Evolutionary conservation across 2,797 vertebrate species (phyloP), one percentile per base, ranked within the genome.

Genomic region (Acrossocheilus fasciatus): DNA sequence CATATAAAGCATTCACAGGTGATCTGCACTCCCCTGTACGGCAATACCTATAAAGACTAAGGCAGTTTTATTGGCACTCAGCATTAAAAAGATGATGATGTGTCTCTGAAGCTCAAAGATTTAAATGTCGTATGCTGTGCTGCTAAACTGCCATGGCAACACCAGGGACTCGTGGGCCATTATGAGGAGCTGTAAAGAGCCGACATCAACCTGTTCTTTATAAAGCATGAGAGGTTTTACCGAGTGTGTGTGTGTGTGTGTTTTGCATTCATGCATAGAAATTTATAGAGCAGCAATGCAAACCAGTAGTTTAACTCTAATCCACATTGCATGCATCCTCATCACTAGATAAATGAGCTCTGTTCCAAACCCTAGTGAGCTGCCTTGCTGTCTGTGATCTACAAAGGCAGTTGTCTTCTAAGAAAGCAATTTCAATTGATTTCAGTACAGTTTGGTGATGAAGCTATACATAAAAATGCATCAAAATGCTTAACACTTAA

Each of bases 141-240:
- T 52, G 30, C 34, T 77, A n/a, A 79, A 83, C n/a, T 73, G 69
- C 69, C 81, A 75, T 83, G 54, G 52, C 70, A 83, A 83, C 82
- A 83, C 82, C 70, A 74, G 82, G 54, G 70, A 83, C 70, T 74
- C 26, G 15, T 75, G 69, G n/a, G 39, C 52, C 70, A 50, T 83
- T 62, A 83, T 75, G 18, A 64, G 34, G 41, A 6, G 82, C 41
- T 6, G 7, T 59, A 57, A 72, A 72, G 68, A 72, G 23, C 36
- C 9, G 2, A 73, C 23, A 74, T 36, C 26, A 83, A 73, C 39
- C 52, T 23, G 36, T 30, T 73, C n/a, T 73, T 77, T 80, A 47
- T 12, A 34, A 34, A 70, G 45, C 45, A 34, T n/a, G 17, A 66
- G 78, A 10, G 12, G 41, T 18, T 80, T 80, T 64, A 62, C 52